Evolutionary conservation across 2,113 vertebrate genomes (phyloP).

Genomic region (Isurus oxyrinchus): DNA sequence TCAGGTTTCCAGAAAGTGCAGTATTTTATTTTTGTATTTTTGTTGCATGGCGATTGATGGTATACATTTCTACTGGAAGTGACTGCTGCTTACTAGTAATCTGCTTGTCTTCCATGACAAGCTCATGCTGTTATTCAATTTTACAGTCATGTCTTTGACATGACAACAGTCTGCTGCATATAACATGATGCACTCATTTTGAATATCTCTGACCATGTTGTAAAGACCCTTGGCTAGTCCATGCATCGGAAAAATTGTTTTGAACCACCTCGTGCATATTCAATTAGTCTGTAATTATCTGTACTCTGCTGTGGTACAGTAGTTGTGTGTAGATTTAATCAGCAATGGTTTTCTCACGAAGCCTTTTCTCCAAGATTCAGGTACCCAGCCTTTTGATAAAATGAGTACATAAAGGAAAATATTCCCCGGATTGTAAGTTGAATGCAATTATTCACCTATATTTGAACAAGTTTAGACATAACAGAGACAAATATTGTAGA

Average conservation of each 20-base stretch:
- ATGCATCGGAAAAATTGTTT: neutral
- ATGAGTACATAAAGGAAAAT: neutral
- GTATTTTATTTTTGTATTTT: too few species aligned
- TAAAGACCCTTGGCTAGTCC: neutral
- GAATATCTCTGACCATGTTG: neutral
- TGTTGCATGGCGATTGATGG: neutral
- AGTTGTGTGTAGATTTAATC: neutral
- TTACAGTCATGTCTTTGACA: neutral
- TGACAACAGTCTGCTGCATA: neutral
- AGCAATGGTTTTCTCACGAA: neutral
- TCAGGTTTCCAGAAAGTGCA: too few species aligned
- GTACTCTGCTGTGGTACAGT: neutral
- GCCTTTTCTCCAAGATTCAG: neutral
- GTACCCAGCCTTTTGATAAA: neutral
- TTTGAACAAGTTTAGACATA: neutral
- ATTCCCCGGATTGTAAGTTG: neutral
- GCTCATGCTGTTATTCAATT: neutral
- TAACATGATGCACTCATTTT: neutral
- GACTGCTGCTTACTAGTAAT: neutral
- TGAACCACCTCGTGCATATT: neutral
- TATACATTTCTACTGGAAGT: neutral
- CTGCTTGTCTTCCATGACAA: neutral
- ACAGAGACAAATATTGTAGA: neutral
- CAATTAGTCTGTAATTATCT: neutral
- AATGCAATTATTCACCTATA: neutral